A percentile compares a stretch with the other conserved stretches of the same genome.
phyloP scores from a whole-genome alignment of 1,140 invertebrate genomes.

The Solenopsis invicta region DNA sequence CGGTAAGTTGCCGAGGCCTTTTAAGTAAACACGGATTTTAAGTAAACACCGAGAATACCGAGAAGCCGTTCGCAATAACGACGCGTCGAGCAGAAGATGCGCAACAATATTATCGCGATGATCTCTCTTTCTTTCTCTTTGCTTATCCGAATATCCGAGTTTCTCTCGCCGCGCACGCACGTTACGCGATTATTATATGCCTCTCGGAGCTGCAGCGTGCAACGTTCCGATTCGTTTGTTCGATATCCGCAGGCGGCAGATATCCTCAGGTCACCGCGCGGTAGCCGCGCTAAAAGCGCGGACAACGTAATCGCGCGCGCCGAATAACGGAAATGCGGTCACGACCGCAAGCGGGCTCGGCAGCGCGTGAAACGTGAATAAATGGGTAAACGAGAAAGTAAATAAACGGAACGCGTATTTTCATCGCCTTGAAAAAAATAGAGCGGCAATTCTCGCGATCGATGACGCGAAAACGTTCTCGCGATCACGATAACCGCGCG shows the following conservation, averaged over 20 bases:
- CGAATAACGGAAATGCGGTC: slow-evolving; percentile 54
- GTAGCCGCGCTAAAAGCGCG: slow-evolving; percentile 3
- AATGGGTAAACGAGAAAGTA: slow-evolving; percentile 43
- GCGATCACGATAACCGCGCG: slow-evolving; percentile 2
- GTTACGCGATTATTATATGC: slow-evolving; percentile 10
- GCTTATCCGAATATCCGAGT: slow-evolving; percentile 39
- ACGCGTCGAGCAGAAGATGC: not conserved
- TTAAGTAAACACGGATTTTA: not conserved
- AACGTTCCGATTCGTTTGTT: slow-evolving; percentile 55
- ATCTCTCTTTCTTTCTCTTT: slow-evolving; percentile 35
- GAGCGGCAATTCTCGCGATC: not conserved
- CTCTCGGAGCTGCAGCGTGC: not conserved
- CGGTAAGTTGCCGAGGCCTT: slow-evolving; percentile 68
- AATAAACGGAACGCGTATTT: slow-evolving; percentile 28
- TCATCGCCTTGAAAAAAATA: not conserved
- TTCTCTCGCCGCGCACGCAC: slow-evolving; percentile 52
- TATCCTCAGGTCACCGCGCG: not conserved
- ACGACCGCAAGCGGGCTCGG: slow-evolving; percentile 31
- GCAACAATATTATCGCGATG: not conserved
- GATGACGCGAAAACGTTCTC: not conserved
- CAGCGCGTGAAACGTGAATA: slow-evolving; percentile 30
- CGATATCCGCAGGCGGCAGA: slow-evolving; percentile 1
- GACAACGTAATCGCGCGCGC: slow-evolving; percentile 50
- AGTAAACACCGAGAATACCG: not conserved
- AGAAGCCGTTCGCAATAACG: not conserved